Conservation (phyloP, 2,113 vertebrate genomes). For the Clarias gariepinus region DNA sequence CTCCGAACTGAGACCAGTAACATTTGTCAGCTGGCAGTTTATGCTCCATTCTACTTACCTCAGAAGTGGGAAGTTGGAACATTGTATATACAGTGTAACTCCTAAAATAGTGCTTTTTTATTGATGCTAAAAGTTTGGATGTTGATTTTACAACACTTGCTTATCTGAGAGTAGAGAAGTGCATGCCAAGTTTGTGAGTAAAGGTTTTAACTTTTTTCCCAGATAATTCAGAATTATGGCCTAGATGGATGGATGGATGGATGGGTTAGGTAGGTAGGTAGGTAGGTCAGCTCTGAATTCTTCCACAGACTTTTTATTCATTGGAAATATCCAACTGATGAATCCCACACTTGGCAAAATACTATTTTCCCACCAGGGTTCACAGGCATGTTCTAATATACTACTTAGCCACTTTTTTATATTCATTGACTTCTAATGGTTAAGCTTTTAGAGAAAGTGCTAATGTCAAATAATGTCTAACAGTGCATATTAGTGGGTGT, state of each 20-base stretch:
- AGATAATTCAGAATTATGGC: too few relatives aligned
- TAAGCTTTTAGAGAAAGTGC: not conserved
- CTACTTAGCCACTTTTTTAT: not conserved
- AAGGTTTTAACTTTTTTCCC: too few relatives aligned
- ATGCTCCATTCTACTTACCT: not conserved
- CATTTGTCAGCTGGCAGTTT: not conserved
- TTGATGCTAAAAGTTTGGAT: not conserved
- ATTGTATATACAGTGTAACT: not conserved
- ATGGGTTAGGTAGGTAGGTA: too few relatives aligned
- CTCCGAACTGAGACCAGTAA: not conserved
- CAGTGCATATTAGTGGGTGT: not conserved
- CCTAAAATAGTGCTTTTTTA: not conserved
- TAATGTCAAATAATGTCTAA: not conserved
- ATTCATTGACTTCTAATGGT: not conserved
- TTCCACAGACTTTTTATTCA: not conserved
- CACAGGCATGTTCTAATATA: not conserved
- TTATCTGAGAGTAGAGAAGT: not conserved
- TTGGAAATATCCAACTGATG: not conserved
- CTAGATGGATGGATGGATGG: too few relatives aligned
- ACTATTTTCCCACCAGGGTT: not conserved
- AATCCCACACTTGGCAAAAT: not conserved
- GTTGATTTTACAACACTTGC: not conserved
- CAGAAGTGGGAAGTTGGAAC: too few relatives aligned
- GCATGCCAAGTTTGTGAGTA: too few relatives aligned
- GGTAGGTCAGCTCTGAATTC: not conserved